Evolutionary conservation across 2,797 vertebrate genomes (phyloP), one percentile per base, ranked within the genome.

Genomic region (Kryptopterus vitreolus): DNA sequence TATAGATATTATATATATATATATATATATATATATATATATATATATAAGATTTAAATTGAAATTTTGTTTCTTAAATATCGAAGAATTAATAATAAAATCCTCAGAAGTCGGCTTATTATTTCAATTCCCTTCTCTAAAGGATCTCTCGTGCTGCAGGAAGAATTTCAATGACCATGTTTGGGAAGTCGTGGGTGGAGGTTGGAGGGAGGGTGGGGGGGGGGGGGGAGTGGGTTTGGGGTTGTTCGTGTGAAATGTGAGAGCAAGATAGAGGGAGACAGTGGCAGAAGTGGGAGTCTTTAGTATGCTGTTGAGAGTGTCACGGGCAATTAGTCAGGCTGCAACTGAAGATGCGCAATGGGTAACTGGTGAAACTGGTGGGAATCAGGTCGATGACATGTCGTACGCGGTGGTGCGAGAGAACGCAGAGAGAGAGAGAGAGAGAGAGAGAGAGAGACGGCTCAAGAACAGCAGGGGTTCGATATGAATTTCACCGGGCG

Each of bases 101-200:
- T 16, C n/a, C 71, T 58, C 80, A 76, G 71, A 81, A 88, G 74
- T 75, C 43, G 66, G 86, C 81, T 87, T 87, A 88, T 89, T 86
- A 80, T 59, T 48, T 26, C 83, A 24, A 82, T 88, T 88, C 84
- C 71, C 77, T 29, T 1, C 12, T 78, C 73, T 81, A 82, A 86
- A 86, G 8, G n/a, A 84, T 83, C 86, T 77, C 75, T 59, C 68
- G 87, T 85, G 85, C 82, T 16, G 58, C 75, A 76, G 43, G 48
- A 22, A 69, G 63, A 90, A 90, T 92, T 90, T 83, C 87, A 92
- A 91, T 79, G 80, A 84, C 90, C 90, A 89, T 77, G 69, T 76
- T 77, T 24, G 61, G 68, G 29, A 80, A 77, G 38, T 68, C 38
- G 15, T 5, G 65, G 11, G 48, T 6, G 38, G 38, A 10, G 8